phyloP scores from a whole-genome alignment of 2,888 invertebrate species.

The Gastracanthus pulcherrimus region DNA sequence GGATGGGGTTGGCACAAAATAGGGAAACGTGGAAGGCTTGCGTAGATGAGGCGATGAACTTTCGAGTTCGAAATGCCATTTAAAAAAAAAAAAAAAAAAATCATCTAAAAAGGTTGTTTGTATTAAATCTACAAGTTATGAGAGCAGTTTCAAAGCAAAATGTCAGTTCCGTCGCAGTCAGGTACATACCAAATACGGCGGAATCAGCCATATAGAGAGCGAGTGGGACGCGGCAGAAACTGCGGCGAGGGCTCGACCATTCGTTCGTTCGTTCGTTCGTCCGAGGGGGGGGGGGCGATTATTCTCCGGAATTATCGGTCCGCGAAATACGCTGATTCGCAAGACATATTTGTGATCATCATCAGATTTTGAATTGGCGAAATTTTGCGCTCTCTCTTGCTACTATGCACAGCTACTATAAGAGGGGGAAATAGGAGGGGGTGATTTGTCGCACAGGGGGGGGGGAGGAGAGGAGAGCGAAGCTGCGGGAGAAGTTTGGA shows the following conservation, averaged over 20 bases:
- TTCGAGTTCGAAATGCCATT: too few relatives aligned
- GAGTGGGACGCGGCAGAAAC: background rate
- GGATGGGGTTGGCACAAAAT: too few relatives aligned
- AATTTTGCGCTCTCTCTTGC: constrained; percentile 18
- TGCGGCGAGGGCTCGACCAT: too few relatives aligned
- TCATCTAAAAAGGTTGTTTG: too few relatives aligned
- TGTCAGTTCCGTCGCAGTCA: background rate
- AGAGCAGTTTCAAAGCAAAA: too few relatives aligned
- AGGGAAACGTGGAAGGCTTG: too few relatives aligned
- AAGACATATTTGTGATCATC: constrained; percentile 70
- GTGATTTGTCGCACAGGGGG: constrained; percentile 43
- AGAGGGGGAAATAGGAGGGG: too few relatives aligned
- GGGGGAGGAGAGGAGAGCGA: too few relatives aligned
- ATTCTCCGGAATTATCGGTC: constrained; percentile 67
- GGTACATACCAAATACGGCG: constrained; percentile 33
- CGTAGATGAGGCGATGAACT: too few relatives aligned
- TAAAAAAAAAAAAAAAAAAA: too few relatives aligned
- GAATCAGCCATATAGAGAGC: constrained; percentile 56
- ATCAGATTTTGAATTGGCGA: constrained; percentile 60
- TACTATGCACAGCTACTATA: background rate
- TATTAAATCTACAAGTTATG: too few relatives aligned
- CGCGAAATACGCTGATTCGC: constrained; percentile 66
- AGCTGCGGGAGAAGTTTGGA: constrained; percentile 24
- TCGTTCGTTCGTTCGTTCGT: too few relatives aligned
- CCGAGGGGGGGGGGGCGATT: constrained; percentile 41